These are phyloP conservation scores for Mormyrus lacerda DNA, from an alignment of 2,113 vertebrate species.

Conservation along the genomic window DNA sequence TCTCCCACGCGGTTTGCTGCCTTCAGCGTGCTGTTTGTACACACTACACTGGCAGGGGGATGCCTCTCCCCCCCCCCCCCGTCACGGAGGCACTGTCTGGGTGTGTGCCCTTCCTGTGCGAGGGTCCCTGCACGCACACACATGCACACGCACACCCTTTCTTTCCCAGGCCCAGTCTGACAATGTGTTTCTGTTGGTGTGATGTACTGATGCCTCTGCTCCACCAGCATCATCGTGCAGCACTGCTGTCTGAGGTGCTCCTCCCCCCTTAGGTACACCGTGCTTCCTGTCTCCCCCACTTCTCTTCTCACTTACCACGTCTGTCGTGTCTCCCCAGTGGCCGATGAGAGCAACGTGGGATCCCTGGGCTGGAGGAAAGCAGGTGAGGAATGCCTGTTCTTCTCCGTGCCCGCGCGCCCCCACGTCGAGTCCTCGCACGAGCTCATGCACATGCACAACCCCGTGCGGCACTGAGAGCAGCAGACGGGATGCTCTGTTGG, in stretches of 20 bases:
- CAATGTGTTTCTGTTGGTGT: neutral
- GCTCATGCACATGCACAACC: neutral
- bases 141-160: conserved; percentile 28
- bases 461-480: neutral
- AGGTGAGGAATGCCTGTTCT: conserved; percentile 28
- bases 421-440: neutral
- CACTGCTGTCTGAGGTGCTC: neutral
- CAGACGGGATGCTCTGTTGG: neutral
- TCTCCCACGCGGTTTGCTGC: neutral
- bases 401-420: neutral
- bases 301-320: neutral
- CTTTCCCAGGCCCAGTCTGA: conserved; percentile 34
- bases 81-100: conserved; percentile 8
- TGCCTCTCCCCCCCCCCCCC: neutral
- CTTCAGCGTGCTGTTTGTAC: neutral
- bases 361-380: neutral
- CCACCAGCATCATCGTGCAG: neutral
- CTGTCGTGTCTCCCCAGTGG: neutral
- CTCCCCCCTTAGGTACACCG: neutral
- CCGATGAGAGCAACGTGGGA: conserved; percentile 13
- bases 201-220: neutral
- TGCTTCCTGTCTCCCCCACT: neutral
- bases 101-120: conserved; percentile 3
- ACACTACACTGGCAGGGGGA: neutral
- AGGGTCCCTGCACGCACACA: conserved; percentile 4